Evolutionary conservation across 2,113 vertebrate genomes (phyloP).

Genomic region (Lota lota): DNA sequence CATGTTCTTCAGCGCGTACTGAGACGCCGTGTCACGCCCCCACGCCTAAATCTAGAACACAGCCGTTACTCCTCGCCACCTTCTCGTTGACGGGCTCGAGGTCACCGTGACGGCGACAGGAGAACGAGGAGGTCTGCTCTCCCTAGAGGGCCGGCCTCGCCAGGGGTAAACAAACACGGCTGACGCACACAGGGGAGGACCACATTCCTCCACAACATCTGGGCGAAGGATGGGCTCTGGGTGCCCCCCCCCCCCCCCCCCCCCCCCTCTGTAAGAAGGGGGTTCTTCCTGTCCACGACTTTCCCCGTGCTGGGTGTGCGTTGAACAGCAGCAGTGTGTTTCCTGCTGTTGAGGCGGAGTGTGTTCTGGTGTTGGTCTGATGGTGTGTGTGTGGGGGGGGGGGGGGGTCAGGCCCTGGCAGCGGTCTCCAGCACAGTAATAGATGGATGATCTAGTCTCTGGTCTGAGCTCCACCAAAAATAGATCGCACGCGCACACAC

Average conservation of each 20-base stretch:
- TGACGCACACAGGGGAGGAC: constrained; percentile 43
- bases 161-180: constrained; percentile 55
- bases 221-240: constrained; percentile 47
- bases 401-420: constrained; percentile 29
- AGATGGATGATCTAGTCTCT: constrained; percentile 42
- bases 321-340: too few relatives aligned
- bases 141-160: constrained; percentile 30
- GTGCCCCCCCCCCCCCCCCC: constrained; percentile 7
- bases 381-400: constrained; percentile 30
- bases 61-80: too few relatives aligned
- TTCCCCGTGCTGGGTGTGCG: too few relatives aligned
- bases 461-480: constrained; percentile 41
- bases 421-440: constrained; percentile 26
- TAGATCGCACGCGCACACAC: constrained; percentile 16
- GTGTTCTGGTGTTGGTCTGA: neutral
- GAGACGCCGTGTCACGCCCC: too few relatives aligned
- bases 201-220: constrained; percentile 53
- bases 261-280: neutral
- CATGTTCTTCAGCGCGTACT: too few relatives aligned
- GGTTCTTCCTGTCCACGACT: neutral
- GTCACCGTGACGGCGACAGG: neutral
- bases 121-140: constrained; percentile 34
- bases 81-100: too few relatives aligned
- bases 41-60: too few relatives aligned
- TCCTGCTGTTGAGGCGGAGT: neutral